These are phyloP conservation scores for Nerophis ophidion DNA, from an alignment of 2,113 vertebrate genomes.

Conservation along the genomic window DNA sequence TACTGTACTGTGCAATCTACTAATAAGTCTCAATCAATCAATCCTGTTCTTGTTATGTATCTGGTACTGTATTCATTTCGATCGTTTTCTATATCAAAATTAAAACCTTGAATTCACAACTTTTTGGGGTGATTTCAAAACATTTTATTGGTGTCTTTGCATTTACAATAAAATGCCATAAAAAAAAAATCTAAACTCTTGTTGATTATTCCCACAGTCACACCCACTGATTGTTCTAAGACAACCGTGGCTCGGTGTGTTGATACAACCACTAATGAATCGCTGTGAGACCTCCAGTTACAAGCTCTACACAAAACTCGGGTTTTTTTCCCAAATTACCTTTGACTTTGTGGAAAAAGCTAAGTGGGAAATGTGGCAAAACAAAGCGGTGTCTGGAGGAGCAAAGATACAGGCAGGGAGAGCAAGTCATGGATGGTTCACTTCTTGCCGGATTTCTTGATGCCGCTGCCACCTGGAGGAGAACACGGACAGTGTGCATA, in stretches of 20 bases:
- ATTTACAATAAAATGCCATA: slow-evolving; percentile 34
- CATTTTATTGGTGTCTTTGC: slow-evolving; percentile 55
- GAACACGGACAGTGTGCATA: background rate
- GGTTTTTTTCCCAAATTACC: background rate
- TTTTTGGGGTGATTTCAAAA: slow-evolving; percentile 45
- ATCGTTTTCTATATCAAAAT: background rate
- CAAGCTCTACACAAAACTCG: background rate
- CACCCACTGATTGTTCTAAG: background rate
- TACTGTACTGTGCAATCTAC: no score
- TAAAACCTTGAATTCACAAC: no score
- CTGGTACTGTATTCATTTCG: background rate
- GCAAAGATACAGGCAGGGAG: slow-evolving; percentile 2
- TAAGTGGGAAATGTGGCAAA: background rate
- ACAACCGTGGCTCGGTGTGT: background rate
- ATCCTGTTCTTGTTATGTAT: no score
- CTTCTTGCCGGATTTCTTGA: slow-evolving; percentile 98
- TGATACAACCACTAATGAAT: background rate
- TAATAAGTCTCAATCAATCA: no score
- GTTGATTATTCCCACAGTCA: no score
- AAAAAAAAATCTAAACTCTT: background rate
- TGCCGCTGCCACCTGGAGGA: slow-evolving; percentile 79
- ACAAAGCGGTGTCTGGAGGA: background rate
- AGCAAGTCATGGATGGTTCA: slow-evolving; percentile 35
- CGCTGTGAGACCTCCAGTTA: slow-evolving; percentile 2
- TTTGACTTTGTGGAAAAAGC: slow-evolving; percentile 1